Evolutionary conservation across 2,797 vertebrate species (phyloP).

Genomic region (Urophycis tenuis): DNA sequence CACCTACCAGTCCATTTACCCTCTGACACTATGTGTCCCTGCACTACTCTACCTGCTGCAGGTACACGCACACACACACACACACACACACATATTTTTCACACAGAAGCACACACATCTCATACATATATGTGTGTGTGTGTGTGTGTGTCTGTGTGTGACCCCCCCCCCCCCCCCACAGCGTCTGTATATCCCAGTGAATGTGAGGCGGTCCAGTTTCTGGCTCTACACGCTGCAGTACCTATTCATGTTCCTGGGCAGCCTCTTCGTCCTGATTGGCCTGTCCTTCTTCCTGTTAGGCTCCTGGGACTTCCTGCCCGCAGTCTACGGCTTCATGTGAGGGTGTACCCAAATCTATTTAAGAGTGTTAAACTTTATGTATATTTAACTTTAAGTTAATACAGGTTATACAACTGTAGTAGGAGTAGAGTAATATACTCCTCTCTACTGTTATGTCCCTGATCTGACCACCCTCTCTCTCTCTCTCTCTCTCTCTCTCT

Average conservation of each 20-base stretch:
- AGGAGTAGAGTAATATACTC: too few relatives aligned
- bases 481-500: not conserved
- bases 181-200: conserved; percentile 88
- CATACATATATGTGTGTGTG: too few relatives aligned
- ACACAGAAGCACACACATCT: not conserved
- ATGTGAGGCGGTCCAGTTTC: conserved; percentile 76
- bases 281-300: conserved; percentile 96
- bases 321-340: conserved; percentile 97
- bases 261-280: conserved; percentile 81
- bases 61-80: conserved; percentile 58
- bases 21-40: conserved; percentile 84
- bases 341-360: conserved; percentile 33
- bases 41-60: conserved; percentile 88
- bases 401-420: too few relatives aligned
- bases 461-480: too few relatives aligned
- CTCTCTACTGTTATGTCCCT: too few relatives aligned
- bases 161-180: conserved; percentile 40
- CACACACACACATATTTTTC: not conserved
- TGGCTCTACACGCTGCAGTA: conserved; percentile 86
- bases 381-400: too few relatives aligned
- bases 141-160: conserved; percentile 1
- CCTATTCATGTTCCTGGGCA: conserved; percentile 82
- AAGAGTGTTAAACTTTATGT: too few relatives aligned
- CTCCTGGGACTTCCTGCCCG: conserved; percentile 93
- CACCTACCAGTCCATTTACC: conserved; percentile 94